Conservation (phyloP, 1,140 invertebrate species). For the Heliconius melpomene region DNA sequence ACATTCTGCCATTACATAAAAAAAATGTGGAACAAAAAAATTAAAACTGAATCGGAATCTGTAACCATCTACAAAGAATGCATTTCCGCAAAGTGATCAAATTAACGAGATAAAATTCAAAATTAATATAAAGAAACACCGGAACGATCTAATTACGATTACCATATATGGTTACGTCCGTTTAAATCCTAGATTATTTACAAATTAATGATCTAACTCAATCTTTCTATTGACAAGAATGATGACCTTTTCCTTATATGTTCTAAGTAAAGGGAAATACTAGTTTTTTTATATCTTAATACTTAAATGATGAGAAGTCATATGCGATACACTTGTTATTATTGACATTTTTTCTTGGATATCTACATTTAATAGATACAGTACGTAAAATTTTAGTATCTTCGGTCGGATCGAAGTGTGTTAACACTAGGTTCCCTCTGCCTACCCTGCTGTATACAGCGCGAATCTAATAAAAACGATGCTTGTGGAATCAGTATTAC, state of each 20-base stretch:
- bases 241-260: not conserved
- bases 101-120: not conserved
- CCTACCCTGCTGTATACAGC: no score
- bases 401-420: no score
- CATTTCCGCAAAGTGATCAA: not conserved
- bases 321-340: not conserved
- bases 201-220: not conserved
- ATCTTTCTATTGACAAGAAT: slow-evolving; percentile 7
- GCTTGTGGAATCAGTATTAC: no score
- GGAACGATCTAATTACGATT: not conserved
- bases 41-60: no score
- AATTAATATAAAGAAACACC: not conserved
- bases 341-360: not conserved
- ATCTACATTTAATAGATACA: no score
- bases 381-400: no score
- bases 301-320: not conserved
- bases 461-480: no score
- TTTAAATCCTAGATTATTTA: not conserved
- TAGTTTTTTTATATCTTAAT: slow-evolving; percentile 5
- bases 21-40: no score
- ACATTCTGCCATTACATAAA: no score
- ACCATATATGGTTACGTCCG: not conserved
- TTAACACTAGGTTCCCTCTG: no score
- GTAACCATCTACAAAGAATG: not conserved
- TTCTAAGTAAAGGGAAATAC: not conserved